These are phyloP conservation scores for Entomobrya multifasciata DNA, from an alignment of 2,888 invertebrate genomes.

Conservation along the genomic window DNA sequence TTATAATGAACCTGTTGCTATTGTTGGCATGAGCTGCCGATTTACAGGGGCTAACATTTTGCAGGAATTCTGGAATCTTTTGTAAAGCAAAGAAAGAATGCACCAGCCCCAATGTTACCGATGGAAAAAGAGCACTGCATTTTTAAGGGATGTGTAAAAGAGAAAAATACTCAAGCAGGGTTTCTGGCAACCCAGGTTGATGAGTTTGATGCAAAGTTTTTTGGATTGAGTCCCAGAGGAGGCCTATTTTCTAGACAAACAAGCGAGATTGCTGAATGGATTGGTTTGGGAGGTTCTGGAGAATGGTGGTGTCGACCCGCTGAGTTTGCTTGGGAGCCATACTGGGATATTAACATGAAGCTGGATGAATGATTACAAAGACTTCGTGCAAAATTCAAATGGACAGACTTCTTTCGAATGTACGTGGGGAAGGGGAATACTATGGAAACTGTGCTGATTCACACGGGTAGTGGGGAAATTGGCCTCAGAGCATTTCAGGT, in stretches of 20 bases:
- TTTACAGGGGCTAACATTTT: constrained; percentile 45
- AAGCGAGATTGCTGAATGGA: constrained; percentile 45
- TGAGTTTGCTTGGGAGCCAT: neutral
- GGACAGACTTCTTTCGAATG: constrained; percentile 50
- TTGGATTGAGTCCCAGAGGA: constrained; percentile 37
- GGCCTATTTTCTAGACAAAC: constrained; percentile 42
- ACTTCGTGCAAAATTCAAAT: neutral
- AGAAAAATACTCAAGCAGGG: constrained; percentile 24
- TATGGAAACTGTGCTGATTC: too few species aligned
- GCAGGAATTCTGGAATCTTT: constrained; percentile 55
- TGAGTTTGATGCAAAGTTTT: constrained; percentile 57
- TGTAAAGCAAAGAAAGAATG: constrained; percentile 26
- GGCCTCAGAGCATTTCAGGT: too few species aligned
- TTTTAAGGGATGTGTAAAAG: neutral
- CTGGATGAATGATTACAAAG: constrained; percentile 58
- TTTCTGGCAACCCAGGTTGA: constrained; percentile 24
- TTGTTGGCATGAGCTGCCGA: constrained; percentile 54
- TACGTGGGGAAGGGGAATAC: constrained; percentile 69
- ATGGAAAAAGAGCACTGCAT: constrained; percentile 16
- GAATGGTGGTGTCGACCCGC: constrained; percentile 23
- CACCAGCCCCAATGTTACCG: neutral
- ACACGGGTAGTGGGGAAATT: too few species aligned
- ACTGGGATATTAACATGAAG: constrained; percentile 66
- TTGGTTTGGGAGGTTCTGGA: constrained; percentile 60
- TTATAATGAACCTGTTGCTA: constrained; percentile 62